Evolutionary conservation across 2,797 vertebrate species (phyloP).

Genomic region (Phylloscopus collybita): DNA sequence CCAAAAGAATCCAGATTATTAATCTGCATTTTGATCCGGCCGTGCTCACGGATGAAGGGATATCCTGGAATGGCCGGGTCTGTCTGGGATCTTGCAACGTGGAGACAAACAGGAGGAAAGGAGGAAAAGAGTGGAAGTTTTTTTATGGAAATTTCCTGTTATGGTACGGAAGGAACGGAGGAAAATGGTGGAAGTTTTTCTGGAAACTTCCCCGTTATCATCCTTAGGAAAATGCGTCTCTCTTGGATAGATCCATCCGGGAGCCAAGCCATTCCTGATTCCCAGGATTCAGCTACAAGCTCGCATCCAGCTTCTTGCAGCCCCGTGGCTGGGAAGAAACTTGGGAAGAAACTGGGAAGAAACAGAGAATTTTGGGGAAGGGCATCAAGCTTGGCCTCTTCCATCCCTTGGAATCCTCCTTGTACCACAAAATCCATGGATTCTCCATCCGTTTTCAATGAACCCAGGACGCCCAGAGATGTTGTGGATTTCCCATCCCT

Average conservation of each 20-base stretch:
- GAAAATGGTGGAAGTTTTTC: neutral
- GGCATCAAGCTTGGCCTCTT: neutral
- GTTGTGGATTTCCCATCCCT: neutral
- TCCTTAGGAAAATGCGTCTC: neutral
- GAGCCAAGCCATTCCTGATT: neutral
- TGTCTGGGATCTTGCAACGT: fast-evolving
- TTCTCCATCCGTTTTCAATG: neutral
- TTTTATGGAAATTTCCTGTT: neutral
- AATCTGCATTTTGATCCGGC: neutral
- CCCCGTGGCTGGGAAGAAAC: neutral
- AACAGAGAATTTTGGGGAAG: neutral
- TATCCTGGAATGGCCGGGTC: neutral
- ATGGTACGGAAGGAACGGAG: neutral
- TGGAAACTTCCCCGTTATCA: too few species aligned
- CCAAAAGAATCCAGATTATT: neutral
- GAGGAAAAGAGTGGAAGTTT: too few species aligned
- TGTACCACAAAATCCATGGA: neutral
- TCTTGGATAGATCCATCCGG: neutral
- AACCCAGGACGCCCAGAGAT: too few species aligned
- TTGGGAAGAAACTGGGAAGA: too few species aligned
- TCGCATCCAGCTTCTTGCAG: fast-evolving
- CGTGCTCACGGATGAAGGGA: neutral
- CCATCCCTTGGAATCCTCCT: neutral
- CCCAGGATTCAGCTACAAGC: neutral
- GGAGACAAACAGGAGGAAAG: neutral